phyloP scores from a whole-genome alignment of 2,797 vertebrate species.

The Salmo trutta region DNA sequence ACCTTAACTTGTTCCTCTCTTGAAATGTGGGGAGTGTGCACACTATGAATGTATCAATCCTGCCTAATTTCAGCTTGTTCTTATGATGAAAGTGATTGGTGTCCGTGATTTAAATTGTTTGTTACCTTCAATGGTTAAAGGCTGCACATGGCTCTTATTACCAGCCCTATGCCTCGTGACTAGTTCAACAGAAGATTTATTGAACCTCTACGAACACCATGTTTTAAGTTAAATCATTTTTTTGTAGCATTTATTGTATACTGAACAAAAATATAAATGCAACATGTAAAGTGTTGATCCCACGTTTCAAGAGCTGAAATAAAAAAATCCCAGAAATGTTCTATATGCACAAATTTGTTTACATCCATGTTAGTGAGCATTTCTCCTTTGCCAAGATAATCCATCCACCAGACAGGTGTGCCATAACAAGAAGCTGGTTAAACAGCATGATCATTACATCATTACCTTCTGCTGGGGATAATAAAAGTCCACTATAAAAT shows the following conservation, averaged over 20 bases:
- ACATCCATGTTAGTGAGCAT: no score
- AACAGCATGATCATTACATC: no score
- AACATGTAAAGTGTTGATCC: no score
- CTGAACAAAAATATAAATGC: no score
- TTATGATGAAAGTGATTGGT: slow-evolving; percentile 48
- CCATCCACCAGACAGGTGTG: no score
- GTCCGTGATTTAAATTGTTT: slow-evolving; percentile 45
- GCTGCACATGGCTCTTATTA: slow-evolving; percentile 25
- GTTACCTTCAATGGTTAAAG: neutral
- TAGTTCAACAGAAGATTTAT: slow-evolving; percentile 30
- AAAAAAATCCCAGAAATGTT: no score
- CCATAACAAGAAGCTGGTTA: no score
- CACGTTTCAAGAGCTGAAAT: neutral
- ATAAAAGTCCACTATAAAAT: no score
- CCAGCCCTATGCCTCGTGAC: neutral
- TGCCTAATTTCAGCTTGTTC: slow-evolving; percentile 65
- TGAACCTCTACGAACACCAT: slow-evolving; percentile 54
- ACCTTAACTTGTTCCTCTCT: slow-evolving; percentile 51
- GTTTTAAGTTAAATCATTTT: neutral
- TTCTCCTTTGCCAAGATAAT: no score
- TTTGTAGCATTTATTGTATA: no score
- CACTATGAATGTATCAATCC: slow-evolving; percentile 79
- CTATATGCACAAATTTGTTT: no score
- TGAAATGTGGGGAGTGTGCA: slow-evolving; percentile 64
- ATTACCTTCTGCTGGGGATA: no score